Conservation (phyloP, 2,888 invertebrate genomes). For the Leptura quadrifasciata region DNA sequence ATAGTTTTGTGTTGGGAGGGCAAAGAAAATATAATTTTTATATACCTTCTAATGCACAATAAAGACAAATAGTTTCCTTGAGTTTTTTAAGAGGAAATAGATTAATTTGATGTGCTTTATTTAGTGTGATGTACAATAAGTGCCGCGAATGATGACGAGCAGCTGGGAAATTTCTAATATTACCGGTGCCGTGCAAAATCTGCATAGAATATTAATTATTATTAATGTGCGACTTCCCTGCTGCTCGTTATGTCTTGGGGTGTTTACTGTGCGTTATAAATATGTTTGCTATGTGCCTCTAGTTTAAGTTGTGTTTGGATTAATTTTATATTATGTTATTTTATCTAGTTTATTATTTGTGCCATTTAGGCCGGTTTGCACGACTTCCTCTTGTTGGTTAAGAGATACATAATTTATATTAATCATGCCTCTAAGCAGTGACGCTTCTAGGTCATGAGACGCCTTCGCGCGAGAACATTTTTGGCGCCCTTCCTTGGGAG, state of each 20-base stretch:
- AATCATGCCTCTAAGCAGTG: too few species aligned
- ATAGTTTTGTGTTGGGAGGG: constrained; percentile 14
- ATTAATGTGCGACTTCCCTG: too few species aligned
- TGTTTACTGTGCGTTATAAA: not conserved
- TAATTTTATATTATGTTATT: constrained; percentile 27
- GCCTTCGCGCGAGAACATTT: too few species aligned
- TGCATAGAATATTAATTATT: too few species aligned
- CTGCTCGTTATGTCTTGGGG: too few species aligned
- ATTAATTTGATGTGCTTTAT: not conserved
- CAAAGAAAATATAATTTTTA: constrained; percentile 7
- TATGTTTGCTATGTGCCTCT: constrained; percentile 28
- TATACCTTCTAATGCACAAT: not conserved
- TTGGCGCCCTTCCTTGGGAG: too few species aligned
- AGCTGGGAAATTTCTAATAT: too few species aligned
- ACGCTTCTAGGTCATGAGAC: too few species aligned
- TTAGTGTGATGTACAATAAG: not conserved
- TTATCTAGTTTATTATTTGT: constrained; percentile 19
- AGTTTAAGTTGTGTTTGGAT: constrained; percentile 23
- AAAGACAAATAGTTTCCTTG: constrained; percentile 16
- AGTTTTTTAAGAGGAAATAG: not conserved
- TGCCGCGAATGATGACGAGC: too few species aligned
- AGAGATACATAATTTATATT: not conserved
- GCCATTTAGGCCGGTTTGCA: constrained; percentile 34
- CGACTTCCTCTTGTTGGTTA: constrained; percentile 14
- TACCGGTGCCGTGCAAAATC: too few species aligned